A percentile compares a stretch with the other conserved stretches of the same genome.
Evolutionary conservation across 37 sponge, comb jelly and placozoan genomes (phyloP).

Genomic region (Ephydatia muelleri): DNA sequence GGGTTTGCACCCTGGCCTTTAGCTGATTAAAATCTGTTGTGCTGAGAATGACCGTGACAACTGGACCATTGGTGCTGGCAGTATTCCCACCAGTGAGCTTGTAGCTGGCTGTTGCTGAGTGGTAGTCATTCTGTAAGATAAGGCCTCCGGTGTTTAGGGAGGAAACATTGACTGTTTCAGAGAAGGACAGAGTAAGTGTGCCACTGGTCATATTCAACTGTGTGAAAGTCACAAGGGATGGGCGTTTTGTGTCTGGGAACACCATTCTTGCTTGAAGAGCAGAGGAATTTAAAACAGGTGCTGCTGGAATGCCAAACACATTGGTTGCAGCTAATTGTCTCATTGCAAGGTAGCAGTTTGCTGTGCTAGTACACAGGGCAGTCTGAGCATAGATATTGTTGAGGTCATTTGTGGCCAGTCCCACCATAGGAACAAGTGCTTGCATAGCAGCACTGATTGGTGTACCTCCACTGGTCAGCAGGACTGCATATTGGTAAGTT

Average conservation of each 20-base stretch:
- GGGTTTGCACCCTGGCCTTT: slow-evolving; percentile 40
- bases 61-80: slow-evolving; percentile 38
- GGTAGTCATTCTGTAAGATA: slow-evolving; percentile 53
- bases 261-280: slow-evolving; percentile 49
- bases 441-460: slow-evolving; percentile 31
- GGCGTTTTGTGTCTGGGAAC: slow-evolving; percentile 40
- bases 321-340: slow-evolving; percentile 27
- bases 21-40: slow-evolving; percentile 75
- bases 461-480: slow-evolving; percentile 48
- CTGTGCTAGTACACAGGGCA: slow-evolving; percentile 58
- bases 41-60: slow-evolving; percentile 50
- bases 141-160: slow-evolving; percentile 49
- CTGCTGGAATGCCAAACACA: slow-evolving; percentile 60
- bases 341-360: slow-evolving; percentile 60
- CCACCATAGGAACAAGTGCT: slow-evolving; percentile 31
- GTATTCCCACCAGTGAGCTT: slow-evolving; percentile 54
- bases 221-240: slow-evolving; percentile 36
- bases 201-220: slow-evolving; percentile 60
- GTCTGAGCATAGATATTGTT: slow-evolving; percentile 43
- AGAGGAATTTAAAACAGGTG: slow-evolving; percentile 4
- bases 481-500: not conserved
- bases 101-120: slow-evolving; percentile 23
- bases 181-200: slow-evolving; percentile 68
- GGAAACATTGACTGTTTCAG: slow-evolving; percentile 77
- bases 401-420: slow-evolving; percentile 45